Evolutionary conservation across 1,140 invertebrate species (phyloP).

Genomic region (Contarinia nasturtii): DNA sequence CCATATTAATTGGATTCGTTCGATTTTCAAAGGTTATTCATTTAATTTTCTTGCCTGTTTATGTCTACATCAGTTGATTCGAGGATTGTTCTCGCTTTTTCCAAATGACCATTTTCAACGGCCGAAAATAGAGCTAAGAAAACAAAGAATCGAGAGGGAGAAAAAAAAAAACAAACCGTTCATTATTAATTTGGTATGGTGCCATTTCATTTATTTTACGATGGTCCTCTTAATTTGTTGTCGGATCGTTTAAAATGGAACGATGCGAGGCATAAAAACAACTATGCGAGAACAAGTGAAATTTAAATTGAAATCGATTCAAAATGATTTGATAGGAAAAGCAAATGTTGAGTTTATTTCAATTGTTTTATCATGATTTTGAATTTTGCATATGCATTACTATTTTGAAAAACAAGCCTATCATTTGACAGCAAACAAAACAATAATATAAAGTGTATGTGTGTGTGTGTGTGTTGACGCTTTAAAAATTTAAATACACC

Average conservation of each 20-base stretch:
- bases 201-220: background rate
- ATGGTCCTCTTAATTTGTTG: background rate
- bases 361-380: no score
- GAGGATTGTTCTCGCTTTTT: slow-evolving; percentile 72
- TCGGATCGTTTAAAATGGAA: background rate
- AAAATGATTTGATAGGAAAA: slow-evolving; percentile 12
- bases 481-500: no score
- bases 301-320: background rate
- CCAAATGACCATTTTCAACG: slow-evolving; percentile 81
- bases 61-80: slow-evolving; percentile 80
- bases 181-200: background rate
- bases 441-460: no score
- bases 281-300: no score
- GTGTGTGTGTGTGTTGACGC: no score
- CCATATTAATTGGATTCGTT: background rate
- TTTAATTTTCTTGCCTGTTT: slow-evolving; percentile 50
- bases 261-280: no score
- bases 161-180: background rate
- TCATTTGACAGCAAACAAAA: no score
- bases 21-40: background rate
- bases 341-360: slow-evolving; percentile 15
- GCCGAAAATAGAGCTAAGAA: slow-evolving; percentile 71
- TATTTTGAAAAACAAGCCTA: no score
- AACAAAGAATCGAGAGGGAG: slow-evolving; percentile 9
- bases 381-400: no score